phyloP scores from a whole-genome alignment of 2,888 invertebrate species.

The Uloborus plumipes region DNA sequence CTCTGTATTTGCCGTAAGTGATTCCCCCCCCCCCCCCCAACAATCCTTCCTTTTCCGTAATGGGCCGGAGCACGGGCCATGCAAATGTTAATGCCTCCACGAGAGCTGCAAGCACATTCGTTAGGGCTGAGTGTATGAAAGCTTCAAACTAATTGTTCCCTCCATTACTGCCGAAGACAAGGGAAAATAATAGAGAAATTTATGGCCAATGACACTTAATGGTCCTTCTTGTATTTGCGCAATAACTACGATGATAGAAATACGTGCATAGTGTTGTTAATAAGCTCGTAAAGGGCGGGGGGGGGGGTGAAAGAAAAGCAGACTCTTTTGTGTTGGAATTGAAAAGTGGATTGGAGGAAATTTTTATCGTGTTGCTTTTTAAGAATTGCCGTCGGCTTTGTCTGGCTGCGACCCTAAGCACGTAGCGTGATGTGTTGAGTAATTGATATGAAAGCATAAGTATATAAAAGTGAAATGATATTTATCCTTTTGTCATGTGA shows the following conservation, averaged over 20 bases:
- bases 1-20: neutral
- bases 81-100: constrained; percentile 17
- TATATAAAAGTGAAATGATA: constrained; percentile 2
- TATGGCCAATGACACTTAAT: constrained; percentile 21
- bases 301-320: neutral
- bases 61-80: neutral
- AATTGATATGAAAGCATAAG: constrained; percentile 4
- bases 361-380: constrained; percentile 9
- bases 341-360: constrained; percentile 14
- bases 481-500: neutral
- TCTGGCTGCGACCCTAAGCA: neutral
- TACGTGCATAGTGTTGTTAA: constrained; percentile 13
- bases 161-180: constrained; percentile 14
- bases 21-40: neutral
- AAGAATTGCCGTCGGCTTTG: neutral
- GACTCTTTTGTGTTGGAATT: constrained; percentile 12
- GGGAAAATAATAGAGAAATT: constrained; percentile 20
- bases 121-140: neutral
- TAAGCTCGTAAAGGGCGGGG: neutral
- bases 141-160: constrained; percentile 15
- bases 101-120: constrained; percentile 4
- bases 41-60: neutral
- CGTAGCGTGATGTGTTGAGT: neutral
- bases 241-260: constrained; percentile 15
- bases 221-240: constrained; percentile 9